phyloP scores from a whole-genome alignment of 2,113 vertebrate species.

The Lathamus discolor region DNA sequence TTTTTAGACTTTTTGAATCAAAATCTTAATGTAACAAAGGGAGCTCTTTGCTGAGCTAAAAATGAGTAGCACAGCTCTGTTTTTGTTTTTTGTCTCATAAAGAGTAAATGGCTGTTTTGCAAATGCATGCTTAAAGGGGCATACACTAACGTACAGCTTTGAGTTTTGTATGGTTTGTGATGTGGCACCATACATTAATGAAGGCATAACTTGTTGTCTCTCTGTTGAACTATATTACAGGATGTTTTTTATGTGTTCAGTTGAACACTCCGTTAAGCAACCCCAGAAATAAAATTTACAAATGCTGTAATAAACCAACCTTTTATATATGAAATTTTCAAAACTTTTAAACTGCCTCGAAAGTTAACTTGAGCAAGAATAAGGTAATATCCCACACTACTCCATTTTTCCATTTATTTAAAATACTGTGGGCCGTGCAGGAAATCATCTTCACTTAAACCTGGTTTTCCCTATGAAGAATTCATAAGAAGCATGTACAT shows the following conservation, averaged over 20 bases:
- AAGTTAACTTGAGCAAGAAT: neutral
- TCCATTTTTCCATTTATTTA: neutral
- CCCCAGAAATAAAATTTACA: neutral
- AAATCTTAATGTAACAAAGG: neutral
- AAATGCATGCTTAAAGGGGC: neutral
- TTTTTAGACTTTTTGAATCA: neutral
- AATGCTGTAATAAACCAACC: neutral
- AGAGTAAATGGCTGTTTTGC: neutral
- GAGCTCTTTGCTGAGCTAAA: neutral
- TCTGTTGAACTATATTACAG: neutral
- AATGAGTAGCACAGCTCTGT: neutral
- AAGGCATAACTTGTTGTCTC: neutral
- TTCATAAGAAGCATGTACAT: neutral
- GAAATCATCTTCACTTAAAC: neutral
- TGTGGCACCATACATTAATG: neutral
- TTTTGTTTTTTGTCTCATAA: neutral
- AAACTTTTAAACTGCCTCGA: neutral
- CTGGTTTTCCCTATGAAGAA: neutral
- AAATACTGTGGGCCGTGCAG: neutral
- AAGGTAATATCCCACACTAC: neutral
- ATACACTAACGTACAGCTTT: conserved; percentile 1
- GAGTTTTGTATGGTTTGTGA: neutral
- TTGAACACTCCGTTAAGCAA: neutral
- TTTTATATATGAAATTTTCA: neutral
- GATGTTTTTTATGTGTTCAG: neutral